phyloP scores from a whole-genome alignment of 2,888 invertebrate genomes.

The Drosophila macrospina region DNA sequence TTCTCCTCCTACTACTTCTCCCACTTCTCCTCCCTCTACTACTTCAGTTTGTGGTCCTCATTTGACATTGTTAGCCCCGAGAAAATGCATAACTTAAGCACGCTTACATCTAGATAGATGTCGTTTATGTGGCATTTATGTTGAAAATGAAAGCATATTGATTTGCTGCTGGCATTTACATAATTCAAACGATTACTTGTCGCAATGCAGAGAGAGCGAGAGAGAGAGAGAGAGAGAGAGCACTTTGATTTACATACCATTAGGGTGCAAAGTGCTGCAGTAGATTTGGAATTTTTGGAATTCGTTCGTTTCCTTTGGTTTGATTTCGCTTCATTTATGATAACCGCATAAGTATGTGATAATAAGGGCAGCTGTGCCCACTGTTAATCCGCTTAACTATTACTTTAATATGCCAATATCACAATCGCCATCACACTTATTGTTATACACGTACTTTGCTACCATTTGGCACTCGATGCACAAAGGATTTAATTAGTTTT shows the following conservation, averaged over 20 bases:
- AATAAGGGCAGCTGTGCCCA: slow-evolving; percentile 25
- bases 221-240: slow-evolving; percentile 11
- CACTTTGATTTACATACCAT: slow-evolving; percentile 66
- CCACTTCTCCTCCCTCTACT: too few species aligned
- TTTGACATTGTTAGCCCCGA: slow-evolving; percentile 46
- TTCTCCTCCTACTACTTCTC: slow-evolving; percentile 10
- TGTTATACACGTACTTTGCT: slow-evolving; percentile 20
- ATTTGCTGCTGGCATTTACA: slow-evolving; percentile 66
- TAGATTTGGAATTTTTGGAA: slow-evolving; percentile 7
- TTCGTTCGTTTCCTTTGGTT: too few species aligned
- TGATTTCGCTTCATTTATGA: too few species aligned
- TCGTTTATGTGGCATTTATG: slow-evolving; percentile 70
- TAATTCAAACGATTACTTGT: slow-evolving; percentile 57
- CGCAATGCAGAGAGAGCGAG: slow-evolving; percentile 61
- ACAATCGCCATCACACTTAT: slow-evolving; percentile 33
- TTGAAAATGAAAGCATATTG: slow-evolving; percentile 69
- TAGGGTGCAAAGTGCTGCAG: slow-evolving; percentile 32
- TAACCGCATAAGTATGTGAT: background rate
- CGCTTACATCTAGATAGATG: slow-evolving; percentile 62
- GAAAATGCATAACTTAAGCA: slow-evolving; percentile 48
- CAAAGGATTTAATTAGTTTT: slow-evolving; percentile 84
- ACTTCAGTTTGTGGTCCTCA: slow-evolving; percentile 1
- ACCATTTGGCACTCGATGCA: slow-evolving; percentile 15
- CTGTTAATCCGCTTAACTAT: slow-evolving; percentile 50
- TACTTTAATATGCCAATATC: slow-evolving; percentile 33